Conservation (phyloP, 2,888 invertebrate species). For the Megastigmus dorsalis region DNA sequence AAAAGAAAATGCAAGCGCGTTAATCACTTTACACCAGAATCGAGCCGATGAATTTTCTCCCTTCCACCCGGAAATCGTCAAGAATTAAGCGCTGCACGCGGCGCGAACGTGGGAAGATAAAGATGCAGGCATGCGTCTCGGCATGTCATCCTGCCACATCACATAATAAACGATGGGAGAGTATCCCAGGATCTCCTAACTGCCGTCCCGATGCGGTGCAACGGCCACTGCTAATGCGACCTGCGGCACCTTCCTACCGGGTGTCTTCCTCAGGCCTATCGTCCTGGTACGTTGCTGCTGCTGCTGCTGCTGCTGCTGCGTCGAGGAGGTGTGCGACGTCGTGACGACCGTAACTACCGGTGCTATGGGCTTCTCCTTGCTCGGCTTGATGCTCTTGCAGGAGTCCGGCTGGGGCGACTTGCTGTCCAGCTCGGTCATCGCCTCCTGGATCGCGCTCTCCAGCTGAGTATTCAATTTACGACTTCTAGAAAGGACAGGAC, state of each 20-base stretch:
- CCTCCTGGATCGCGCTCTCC: conserved; percentile 94
- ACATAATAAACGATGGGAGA: no score
- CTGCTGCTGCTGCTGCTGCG: conserved; percentile 32
- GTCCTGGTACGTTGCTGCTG: conserved; percentile 21
- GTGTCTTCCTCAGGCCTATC: conserved; percentile 50
- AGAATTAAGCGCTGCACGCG: no score
- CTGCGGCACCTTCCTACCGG: conserved; percentile 52
- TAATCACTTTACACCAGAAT: no score
- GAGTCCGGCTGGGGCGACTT: conserved; percentile 67
- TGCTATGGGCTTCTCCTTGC: conserved; percentile 36
- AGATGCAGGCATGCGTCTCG: no score
- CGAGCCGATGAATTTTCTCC: no score
- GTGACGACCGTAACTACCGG: conserved; percentile 1
- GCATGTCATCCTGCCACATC: no score
- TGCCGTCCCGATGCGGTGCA: conserved; percentile 11
- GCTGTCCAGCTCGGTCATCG: conserved; percentile 90
- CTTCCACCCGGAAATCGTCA: no score
- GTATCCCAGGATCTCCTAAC: no score
- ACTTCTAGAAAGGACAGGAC: conserved; percentile 81
- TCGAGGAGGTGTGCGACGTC: background rate
- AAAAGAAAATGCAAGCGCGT: no score
- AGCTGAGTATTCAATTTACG: conserved; percentile 93
- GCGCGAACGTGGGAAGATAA: no score
- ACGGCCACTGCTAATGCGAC: conserved; percentile 36
- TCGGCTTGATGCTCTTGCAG: conserved; percentile 31